phyloP scores from a whole-genome alignment of 64 coral and sea anemone genomes.

The Porites australiensis region DNA sequence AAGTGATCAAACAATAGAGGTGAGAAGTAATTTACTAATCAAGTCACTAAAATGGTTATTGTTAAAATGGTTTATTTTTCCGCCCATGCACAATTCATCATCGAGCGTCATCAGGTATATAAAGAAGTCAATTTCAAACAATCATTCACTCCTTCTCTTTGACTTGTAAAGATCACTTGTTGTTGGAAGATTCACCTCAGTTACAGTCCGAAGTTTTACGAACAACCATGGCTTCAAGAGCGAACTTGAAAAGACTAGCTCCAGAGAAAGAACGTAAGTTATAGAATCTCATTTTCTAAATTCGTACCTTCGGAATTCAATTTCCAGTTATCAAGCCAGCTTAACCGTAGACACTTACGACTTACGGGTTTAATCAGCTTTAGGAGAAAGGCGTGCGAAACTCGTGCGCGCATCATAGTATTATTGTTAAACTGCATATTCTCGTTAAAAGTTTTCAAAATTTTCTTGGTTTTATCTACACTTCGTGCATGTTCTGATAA shows the following conservation, averaged over 20 bases:
- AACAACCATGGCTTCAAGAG: background rate
- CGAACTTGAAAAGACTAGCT: background rate
- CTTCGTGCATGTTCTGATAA: too few species aligned
- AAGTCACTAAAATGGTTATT: background rate
- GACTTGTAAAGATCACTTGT: background rate
- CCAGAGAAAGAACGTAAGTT: slow-evolving; percentile 22
- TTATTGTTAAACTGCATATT: too few species aligned
- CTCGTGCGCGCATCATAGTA: background rate
- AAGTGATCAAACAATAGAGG: slow-evolving; percentile 1
- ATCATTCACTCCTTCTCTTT: background rate
- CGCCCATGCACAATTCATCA: background rate
- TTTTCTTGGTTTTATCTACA: too few species aligned
- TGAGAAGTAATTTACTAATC: slow-evolving; percentile 29
- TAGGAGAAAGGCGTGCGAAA: background rate
- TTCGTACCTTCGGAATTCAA: background rate
- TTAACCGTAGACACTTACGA: too few species aligned
- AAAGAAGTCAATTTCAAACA: background rate
- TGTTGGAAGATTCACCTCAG: too few species aligned
- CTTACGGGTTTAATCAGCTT: too few species aligned
- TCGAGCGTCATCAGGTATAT: background rate
- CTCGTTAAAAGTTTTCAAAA: too few species aligned
- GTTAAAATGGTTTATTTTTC: background rate
- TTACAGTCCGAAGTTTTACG: background rate
- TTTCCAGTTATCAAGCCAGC: background rate
- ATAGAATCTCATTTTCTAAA: background rate